phyloP scores from a whole-genome alignment of 2,797 vertebrate genomes.

The Oceanodroma leucorhoa region DNA sequence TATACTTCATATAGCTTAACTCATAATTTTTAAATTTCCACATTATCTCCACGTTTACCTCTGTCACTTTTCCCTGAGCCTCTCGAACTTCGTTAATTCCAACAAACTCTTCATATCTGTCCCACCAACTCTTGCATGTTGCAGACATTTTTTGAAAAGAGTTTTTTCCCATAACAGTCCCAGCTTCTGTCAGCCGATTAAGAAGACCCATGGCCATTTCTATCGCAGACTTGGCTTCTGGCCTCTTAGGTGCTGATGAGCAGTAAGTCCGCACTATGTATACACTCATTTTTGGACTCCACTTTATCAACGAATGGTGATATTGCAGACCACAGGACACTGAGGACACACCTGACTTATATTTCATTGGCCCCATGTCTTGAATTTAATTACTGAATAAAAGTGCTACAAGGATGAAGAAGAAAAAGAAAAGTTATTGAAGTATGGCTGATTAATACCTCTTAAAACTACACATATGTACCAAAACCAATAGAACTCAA shows the following conservation, averaged over 20 bases:
- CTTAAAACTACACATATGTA: background rate
- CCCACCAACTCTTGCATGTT: slow-evolving; percentile 87
- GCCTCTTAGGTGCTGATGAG: slow-evolving; percentile 68
- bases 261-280: slow-evolving; percentile 73
- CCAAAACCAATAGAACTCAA: background rate
- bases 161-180: slow-evolving; percentile 77
- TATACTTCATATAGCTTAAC: background rate
- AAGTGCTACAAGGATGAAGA: background rate
- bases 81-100: slow-evolving; percentile 90
- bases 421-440: background rate
- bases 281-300: slow-evolving; percentile 52
- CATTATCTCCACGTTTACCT: slow-evolving; percentile 79
- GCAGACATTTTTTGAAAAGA: slow-evolving; percentile 71
- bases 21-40: background rate
- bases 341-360: slow-evolving; percentile 63
- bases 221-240: slow-evolving; percentile 41
- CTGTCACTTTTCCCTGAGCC: slow-evolving; percentile 90
- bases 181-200: slow-evolving; percentile 74
- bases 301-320: slow-evolving; percentile 46
- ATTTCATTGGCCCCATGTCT: slow-evolving; percentile 70
- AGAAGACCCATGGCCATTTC: slow-evolving; percentile 66
- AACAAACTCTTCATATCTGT: slow-evolving; percentile 92
- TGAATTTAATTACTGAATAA: background rate
- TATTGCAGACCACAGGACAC: slow-evolving; percentile 71
- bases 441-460: background rate